Conservation (phyloP, 2,888 invertebrate species). For the Eupithecia exiguata region DNA sequence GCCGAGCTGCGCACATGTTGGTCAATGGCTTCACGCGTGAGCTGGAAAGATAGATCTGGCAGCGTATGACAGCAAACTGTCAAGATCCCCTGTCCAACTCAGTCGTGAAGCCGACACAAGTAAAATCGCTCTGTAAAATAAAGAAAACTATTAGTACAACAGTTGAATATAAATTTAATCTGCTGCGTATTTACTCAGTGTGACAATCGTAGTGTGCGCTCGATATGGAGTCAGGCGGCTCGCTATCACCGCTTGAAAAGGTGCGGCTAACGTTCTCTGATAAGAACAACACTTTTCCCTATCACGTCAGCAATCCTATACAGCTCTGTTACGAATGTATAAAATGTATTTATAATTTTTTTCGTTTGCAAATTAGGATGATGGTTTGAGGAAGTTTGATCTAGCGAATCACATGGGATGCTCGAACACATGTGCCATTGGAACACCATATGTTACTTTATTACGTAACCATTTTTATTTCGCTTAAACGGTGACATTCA, state of each 20-base stretch:
- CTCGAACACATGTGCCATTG: slow-evolving; percentile 70
- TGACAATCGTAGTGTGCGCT: slow-evolving; percentile 70
- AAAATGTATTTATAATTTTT: slow-evolving; percentile 49
- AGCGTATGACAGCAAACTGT: slow-evolving; percentile 75
- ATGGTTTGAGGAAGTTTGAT: slow-evolving; percentile 53
- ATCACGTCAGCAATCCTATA: slow-evolving; percentile 72
- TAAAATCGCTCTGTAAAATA: slow-evolving; percentile 59
- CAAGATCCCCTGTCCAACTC: slow-evolving; percentile 85
- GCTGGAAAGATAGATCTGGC: slow-evolving; percentile 86
- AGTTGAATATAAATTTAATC: slow-evolving; percentile 38
- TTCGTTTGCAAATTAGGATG: slow-evolving; percentile 50
- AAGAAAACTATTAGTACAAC: slow-evolving; percentile 52
- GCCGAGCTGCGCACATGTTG: slow-evolving; percentile 15
- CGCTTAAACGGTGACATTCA: slow-evolving; percentile 58
- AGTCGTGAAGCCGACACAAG: slow-evolving; percentile 69
- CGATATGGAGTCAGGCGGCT: slow-evolving; percentile 63
- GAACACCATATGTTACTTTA: slow-evolving; percentile 69
- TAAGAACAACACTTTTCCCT: slow-evolving; percentile 79
- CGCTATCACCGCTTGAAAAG: slow-evolving; percentile 79
- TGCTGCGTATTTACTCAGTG: slow-evolving; percentile 63
- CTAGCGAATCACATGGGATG: slow-evolving; percentile 55
- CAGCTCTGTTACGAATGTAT: slow-evolving; percentile 65
- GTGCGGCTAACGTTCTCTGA: slow-evolving; percentile 80
- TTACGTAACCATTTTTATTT: slow-evolving; percentile 69
- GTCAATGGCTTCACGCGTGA: slow-evolving; percentile 75